Base-by-base conservation (phyloP, 2,888 invertebrate species). In the Linnaemya vulpina region DNA sequence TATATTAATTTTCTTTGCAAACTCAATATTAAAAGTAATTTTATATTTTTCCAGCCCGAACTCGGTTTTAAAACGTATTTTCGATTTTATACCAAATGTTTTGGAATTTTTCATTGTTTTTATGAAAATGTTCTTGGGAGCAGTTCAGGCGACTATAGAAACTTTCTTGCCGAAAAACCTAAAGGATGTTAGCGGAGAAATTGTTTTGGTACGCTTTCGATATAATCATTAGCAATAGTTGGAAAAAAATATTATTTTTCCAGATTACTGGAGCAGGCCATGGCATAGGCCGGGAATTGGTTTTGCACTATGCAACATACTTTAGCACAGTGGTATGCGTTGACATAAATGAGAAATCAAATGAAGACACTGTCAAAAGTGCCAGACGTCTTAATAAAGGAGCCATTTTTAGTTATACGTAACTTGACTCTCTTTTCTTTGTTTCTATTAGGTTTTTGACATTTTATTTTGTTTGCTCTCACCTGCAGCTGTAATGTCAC, bases 181-280 rank as follows among this genome's bases (percentile, higher is more conserved):
- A 60, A 96, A 96, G 92, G 95, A 94, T 86, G 94, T 97, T 5
- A 94, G 93, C 74, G 95, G 95, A 10, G 97, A 97, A 92, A 94
- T 96, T 84, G 95, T 96, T 80, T 93, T 98, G 93, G 96, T 97
- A 92, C 94, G 94, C 51, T 20, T 46, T 7, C 17, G n/a, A 22
- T 40, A 30, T 11, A 63, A 3, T 40, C 20, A 35, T 22, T 40
- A 25, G n/a, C n/a, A n/a, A n/a, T 49, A 11, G 0, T 20, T 25
- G 11, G 3, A 49, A 49, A 49, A 17, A 49, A 49, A 0, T 8
- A 11, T n/a, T 51, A 0, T 67, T 5, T 35, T 68, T 53, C 40
- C 77, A 97, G 97, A 95, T 98, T 84, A 97, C 97, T 15, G 97
- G 97, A 20, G 94, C 96, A 0, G 97, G 96, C 0, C 96, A 96